Conservation (phyloP, 2,113 vertebrate species). For the Cariama cristata region DNA sequence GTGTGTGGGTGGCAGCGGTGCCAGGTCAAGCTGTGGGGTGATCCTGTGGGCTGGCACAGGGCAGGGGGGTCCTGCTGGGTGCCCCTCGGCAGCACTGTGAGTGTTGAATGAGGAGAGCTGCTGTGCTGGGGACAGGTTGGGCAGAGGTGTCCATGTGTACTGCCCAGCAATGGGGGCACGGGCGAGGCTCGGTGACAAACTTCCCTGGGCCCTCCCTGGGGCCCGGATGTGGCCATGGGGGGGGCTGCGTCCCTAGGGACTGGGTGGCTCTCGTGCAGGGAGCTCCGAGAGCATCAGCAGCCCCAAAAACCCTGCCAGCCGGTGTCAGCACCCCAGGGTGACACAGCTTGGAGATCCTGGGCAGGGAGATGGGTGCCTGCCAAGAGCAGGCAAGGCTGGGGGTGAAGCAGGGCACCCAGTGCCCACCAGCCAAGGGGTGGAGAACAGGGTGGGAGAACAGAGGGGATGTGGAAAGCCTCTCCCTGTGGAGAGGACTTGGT, state of each 20-base stretch:
- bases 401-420: accelerated
- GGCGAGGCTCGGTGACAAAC: background rate
- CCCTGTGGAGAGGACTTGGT: accelerated
- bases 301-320: background rate
- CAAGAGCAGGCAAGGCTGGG: background rate
- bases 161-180: accelerated
- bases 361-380: background rate
- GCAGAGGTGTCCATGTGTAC: background rate
- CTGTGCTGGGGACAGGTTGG: background rate
- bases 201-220: accelerated
- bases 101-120: background rate
- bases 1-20: accelerated
- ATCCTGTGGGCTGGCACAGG: background rate
- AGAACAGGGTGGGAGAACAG: background rate
- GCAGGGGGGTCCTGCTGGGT: accelerated
- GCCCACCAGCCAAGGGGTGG: accelerated
- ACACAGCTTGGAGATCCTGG: background rate
- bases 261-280: too few species aligned
- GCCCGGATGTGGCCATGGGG: accelerated
- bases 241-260: background rate
- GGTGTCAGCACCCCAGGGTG: background rate
- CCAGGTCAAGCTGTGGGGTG: background rate
- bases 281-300: background rate
- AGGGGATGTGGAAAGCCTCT: background rate
- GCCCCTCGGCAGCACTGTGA: accelerated